Percentiles rank a stretch among this genome's conserved stretches.
Evolutionary conservation across 2,888 invertebrate genomes (phyloP).

Genomic region (Pterostichus niger): DNA sequence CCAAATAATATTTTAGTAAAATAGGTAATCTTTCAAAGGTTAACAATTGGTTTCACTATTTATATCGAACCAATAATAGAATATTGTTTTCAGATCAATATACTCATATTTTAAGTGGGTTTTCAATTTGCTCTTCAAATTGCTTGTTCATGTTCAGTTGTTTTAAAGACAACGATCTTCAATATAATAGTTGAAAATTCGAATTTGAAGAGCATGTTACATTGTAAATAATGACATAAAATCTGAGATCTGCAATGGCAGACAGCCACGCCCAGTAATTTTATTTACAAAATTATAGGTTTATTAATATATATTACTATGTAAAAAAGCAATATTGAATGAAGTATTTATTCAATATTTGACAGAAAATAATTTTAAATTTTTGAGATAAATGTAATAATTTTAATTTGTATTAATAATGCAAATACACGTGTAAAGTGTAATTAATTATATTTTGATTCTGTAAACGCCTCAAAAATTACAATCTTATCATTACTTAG

Average conservation of each 20-base stretch:
- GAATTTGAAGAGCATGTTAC: background rate
- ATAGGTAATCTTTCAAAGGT: conserved; percentile 15
- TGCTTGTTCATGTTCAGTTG: conserved; percentile 5
- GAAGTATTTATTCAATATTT: too few relatives aligned
- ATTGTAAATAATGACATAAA: too few relatives aligned
- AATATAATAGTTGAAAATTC: conserved; percentile 5
- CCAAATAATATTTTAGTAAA: background rate
- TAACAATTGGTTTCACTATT: conserved; percentile 25
- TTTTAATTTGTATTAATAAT: background rate
- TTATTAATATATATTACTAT: too few relatives aligned
- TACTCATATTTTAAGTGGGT: conserved; percentile 26
- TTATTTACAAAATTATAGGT: too few relatives aligned
- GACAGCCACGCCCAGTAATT: too few relatives aligned
- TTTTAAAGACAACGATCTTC: conserved; percentile 16
- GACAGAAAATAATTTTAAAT: background rate
- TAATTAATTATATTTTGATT: conserved; percentile 29
- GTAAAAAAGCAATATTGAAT: too few relatives aligned
- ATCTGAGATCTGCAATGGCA: too few relatives aligned
- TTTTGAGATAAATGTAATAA: conserved; percentile 17
- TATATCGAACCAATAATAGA: conserved; percentile 35
- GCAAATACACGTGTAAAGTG: conserved; percentile 9
- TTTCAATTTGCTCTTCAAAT: conserved; percentile 41
- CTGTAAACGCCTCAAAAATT: conserved; percentile 29
- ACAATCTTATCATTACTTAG: conserved; percentile 56
- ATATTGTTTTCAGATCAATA: conserved; percentile 27